phyloP scores from a whole-genome alignment of 2,113 vertebrate species.

The Heterocephalus glaber region DNA sequence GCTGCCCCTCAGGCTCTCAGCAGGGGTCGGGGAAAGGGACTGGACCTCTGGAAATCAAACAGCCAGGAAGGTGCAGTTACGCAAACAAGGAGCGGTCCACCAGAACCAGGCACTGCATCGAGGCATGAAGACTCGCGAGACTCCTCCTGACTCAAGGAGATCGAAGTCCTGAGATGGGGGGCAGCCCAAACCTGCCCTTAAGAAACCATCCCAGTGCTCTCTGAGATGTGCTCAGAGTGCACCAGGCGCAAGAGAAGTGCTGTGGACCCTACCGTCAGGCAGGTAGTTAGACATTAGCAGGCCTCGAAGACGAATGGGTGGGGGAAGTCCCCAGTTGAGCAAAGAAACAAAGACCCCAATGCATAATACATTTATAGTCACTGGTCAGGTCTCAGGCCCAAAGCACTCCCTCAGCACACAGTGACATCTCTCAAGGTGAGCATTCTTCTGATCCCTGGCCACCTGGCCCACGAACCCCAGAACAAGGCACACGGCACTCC shows the following conservation, averaged over 20 bases:
- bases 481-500: not conserved
- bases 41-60: not conserved
- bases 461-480: not conserved
- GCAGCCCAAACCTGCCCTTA: not conserved
- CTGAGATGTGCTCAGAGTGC: accelerated
- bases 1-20: not conserved
- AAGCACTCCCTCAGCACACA: not conserved
- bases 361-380: not conserved
- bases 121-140: not conserved
- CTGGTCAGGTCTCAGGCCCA: too few species aligned
- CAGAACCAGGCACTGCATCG: not conserved
- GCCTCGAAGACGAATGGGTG: not conserved
- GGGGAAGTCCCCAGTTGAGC: not conserved
- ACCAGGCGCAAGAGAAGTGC: not conserved
- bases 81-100: not conserved
- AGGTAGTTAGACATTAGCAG: not conserved
- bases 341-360: not conserved
- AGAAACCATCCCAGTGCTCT: accelerated
- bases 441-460: not conserved
- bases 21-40: too few species aligned
- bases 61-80: not conserved
- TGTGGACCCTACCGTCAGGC: not conserved
- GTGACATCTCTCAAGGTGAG: not conserved
- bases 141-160: not conserved
- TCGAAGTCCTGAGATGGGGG: not conserved